These are phyloP conservation scores for Abrostola triplasia DNA, from an alignment of 2,888 invertebrate genomes.

Conservation along the genomic window DNA sequence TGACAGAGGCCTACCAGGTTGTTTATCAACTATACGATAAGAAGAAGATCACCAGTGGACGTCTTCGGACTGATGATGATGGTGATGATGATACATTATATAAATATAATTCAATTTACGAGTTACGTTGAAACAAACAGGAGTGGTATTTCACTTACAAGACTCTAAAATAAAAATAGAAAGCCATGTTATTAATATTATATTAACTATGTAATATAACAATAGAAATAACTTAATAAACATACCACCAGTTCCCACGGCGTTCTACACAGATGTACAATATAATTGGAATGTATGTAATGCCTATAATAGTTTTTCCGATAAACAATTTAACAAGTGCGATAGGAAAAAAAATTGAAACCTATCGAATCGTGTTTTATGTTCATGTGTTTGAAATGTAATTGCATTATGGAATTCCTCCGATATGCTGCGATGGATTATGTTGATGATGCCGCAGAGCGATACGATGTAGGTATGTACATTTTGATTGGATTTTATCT, in stretches of 20 bases:
- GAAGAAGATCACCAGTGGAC: too few relatives aligned
- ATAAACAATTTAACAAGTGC: constrained; percentile 39
- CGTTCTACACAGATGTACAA: constrained; percentile 14
- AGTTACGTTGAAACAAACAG: too few relatives aligned
- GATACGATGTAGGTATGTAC: too few relatives aligned
- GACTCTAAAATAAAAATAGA: too few relatives aligned
- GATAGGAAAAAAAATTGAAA: constrained; percentile 37
- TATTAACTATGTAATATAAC: not conserved
- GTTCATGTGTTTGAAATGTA: constrained; percentile 15
- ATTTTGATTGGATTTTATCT: too few relatives aligned
- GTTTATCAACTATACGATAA: too few relatives aligned
- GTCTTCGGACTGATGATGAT: too few relatives aligned
- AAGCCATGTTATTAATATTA: too few relatives aligned
- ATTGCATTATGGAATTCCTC: constrained; percentile 21
- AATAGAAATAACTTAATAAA: constrained; percentile 5
- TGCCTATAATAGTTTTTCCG: constrained; percentile 28
- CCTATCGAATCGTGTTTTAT: constrained; percentile 37
- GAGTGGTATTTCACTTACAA: too few relatives aligned
- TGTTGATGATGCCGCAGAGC: not conserved
- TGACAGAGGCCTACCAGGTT: too few relatives aligned
- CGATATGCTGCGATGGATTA: not conserved
- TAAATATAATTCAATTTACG: too few relatives aligned
- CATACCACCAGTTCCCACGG: constrained; percentile 21
- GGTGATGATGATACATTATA: too few relatives aligned
- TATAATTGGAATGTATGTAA: constrained; percentile 25